These are phyloP conservation scores for Porphyrio hochstetteri DNA, from an alignment of 2,113 vertebrate species.

Conservation along the genomic window DNA sequence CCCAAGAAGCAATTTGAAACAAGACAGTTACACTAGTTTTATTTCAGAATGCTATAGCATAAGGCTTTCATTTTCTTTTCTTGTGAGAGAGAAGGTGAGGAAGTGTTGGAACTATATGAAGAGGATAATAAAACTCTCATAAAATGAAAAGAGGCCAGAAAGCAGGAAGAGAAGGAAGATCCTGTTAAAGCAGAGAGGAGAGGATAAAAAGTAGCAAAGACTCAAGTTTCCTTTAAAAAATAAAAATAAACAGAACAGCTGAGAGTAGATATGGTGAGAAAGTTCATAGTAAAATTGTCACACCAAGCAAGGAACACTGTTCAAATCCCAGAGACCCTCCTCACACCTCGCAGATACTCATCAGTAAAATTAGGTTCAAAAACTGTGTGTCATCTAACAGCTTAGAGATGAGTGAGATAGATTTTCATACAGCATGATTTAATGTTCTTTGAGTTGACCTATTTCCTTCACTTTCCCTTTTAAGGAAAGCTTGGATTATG, in stretches of 20 bases:
- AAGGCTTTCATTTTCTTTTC: not conserved
- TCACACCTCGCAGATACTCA: not conserved
- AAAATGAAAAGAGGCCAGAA: not conserved
- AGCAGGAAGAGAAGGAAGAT: not conserved
- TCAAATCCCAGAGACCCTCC: not conserved
- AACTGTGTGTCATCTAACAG: not conserved
- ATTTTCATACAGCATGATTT: constrained; percentile 7
- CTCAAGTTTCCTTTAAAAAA: not conserved
- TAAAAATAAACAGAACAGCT: not conserved
- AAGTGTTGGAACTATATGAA: not conserved
- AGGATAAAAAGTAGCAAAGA: not conserved
- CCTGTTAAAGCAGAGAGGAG: not conserved
- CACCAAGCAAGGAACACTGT: not conserved
- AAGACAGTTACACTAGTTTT: not conserved
- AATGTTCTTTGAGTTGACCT: constrained; percentile 39
- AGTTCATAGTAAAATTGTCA: not conserved
- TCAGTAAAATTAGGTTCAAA: not conserved
- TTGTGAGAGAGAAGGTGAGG: not conserved
- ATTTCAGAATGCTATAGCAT: not conserved
- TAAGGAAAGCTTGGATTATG: constrained; percentile 24
- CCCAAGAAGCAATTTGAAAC: not conserved
- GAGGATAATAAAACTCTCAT: not conserved
- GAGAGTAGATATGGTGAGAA: not conserved
- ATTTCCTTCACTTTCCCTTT: constrained; percentile 51
- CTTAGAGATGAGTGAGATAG: not conserved